Evolutionary conservation across 2,888 invertebrate genomes (phyloP), one percentile per base, ranked within the genome.

Genomic region (Volucella inflata): DNA sequence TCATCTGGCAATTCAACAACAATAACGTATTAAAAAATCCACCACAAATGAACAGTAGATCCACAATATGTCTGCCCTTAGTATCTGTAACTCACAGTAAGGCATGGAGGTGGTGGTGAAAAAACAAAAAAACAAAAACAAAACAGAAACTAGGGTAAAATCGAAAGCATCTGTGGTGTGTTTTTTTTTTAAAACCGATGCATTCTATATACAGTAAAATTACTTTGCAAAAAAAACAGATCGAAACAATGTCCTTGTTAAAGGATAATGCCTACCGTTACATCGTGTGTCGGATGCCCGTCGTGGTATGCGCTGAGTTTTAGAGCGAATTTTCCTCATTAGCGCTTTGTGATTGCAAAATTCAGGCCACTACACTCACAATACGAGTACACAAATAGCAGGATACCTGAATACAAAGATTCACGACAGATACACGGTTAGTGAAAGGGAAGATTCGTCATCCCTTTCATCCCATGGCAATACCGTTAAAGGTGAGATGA

Each of bases 291-390:
- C 30, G 30, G 4, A 30, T 30, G 6, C 30, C 30, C 30, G 30
- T 3, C 30, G 30, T 3, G 30, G 4, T 30, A 30, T 65, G 67
- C 70, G 59, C 59, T 60, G 55, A 65, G 74, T 70, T 80, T 65
- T 75, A 70, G 53, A 76, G 75, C 60, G 67, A 71, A 62, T 80
- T 62, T 80, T 84, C 65, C 70, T 84, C 84, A 84, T 80, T 84
- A 76, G 55, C 53, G 59, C 50, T 44, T 65, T 55, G 55, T 55
- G 67, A 76, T 80, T 84, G 80, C 51, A 60, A 44, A 36, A 60
- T 74, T 67, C 36, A 70, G 51, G 11, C 42, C 30, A 57, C 48
- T 50, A 42, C 44, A n/a, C n/a, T n/a, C n/a, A 60, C 42, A 21
- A 71, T 50, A 16, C 36, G 40, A n/a, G 17, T 46, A 30, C 30